Evolutionary conservation across 2,888 invertebrate species (phyloP).

Genomic region (Drosophila kanekoi): DNA sequence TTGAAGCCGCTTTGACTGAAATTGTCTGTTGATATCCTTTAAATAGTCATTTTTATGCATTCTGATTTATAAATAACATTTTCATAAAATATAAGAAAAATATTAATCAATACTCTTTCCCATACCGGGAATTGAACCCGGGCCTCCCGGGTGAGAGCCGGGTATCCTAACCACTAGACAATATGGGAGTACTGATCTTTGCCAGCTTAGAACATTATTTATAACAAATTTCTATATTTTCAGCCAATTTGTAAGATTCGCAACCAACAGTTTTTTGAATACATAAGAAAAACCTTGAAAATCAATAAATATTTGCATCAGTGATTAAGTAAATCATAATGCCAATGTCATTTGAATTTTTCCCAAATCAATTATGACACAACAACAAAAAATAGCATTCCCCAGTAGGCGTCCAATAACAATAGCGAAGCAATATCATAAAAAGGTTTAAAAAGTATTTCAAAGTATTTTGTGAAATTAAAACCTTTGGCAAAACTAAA

Average conservation of each 20-base stretch:
- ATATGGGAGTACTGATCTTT: slow-evolving; percentile 50
- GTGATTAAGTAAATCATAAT: too few species aligned
- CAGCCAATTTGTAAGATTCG: too few species aligned
- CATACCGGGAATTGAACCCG: slow-evolving; percentile 76
- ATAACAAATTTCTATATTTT: not conserved
- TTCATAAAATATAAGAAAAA: not conserved
- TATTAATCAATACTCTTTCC: slow-evolving; percentile 33
- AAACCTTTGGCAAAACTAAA: not conserved
- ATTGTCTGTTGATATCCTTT: too few species aligned
- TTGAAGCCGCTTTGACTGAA: too few species aligned
- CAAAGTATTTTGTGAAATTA: not conserved
- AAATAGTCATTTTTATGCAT: too few species aligned
- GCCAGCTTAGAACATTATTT: rapidly evolving
- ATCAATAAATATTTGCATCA: too few species aligned
- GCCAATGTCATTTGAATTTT: too few species aligned
- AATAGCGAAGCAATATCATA: too few species aligned
- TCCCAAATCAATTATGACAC: too few species aligned
- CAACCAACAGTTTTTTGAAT: too few species aligned
- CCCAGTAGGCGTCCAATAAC: not conserved
- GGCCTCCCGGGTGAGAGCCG: slow-evolving; percentile 76
- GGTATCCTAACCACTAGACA: slow-evolving; percentile 77
- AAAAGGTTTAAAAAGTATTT: too few species aligned
- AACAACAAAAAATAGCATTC: not conserved
- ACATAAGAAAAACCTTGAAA: too few species aligned
- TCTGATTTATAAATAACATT: not conserved